Evolutionary conservation across 92 coral and sea anemone genomes (phyloP).

Genomic region (Umimayanthus chanpuru): DNA sequence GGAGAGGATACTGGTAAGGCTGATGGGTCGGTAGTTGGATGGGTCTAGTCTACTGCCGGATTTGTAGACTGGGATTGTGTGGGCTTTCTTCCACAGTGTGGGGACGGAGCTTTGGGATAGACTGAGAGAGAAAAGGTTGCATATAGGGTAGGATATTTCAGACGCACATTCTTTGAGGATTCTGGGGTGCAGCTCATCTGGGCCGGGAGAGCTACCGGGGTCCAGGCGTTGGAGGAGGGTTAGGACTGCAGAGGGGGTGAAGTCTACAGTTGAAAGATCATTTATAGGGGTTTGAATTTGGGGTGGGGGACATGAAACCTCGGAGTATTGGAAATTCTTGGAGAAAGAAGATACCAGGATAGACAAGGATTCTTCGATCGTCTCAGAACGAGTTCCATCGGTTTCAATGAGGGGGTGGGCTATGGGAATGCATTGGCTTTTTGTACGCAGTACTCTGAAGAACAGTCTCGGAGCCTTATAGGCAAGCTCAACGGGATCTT

Average conservation of each 20-base stretch:
- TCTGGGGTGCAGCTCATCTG: neutral
- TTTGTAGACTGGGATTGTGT: no score
- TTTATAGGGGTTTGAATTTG: neutral
- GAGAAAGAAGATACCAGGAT: neutral
- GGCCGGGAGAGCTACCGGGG: neutral
- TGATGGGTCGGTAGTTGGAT: no score
- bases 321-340: neutral
- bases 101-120: neutral
- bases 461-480: neutral
- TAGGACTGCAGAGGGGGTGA: neutral
- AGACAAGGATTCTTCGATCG: neutral
- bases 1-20: no score
- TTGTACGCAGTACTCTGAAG: neutral
- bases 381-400: neutral
- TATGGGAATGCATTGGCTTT: neutral
- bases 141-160: neutral
- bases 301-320: neutral
- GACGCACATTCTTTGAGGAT: neutral
- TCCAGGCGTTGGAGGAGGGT: neutral
- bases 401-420: neutral
- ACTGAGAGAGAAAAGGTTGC: neutral
- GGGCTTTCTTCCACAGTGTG: neutral
- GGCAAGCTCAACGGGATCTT: neutral
- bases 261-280: neutral
- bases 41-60: no score